These are phyloP conservation scores for Rhinichthys osculus DNA, from an alignment of 2,797 vertebrate species.

Conservation along the genomic window DNA sequence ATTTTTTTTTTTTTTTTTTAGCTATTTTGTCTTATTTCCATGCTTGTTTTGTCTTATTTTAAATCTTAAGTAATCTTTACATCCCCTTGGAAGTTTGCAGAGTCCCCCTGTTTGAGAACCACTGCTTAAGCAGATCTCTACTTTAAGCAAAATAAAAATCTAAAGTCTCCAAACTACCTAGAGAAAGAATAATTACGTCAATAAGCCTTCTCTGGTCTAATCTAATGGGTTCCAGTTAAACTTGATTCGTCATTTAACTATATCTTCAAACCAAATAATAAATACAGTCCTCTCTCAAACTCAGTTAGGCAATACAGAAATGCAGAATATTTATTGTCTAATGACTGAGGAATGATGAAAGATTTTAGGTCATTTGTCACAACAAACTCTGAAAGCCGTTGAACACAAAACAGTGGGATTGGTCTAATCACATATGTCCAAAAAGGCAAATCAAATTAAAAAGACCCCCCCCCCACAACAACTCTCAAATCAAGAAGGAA, in stretches of 20 bases:
- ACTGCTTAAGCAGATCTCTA: neutral
- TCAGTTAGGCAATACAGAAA: neutral
- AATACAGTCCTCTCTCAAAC: neutral
- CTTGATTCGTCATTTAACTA: neutral
- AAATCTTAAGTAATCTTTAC: neutral
- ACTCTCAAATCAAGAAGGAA: neutral
- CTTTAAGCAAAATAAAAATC: neutral
- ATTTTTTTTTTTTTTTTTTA: neutral
- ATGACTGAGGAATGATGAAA: neutral
- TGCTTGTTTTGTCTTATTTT: neutral
- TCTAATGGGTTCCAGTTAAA: neutral
- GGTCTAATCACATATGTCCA: neutral
- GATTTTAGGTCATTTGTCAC: neutral
- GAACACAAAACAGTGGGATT: neutral
- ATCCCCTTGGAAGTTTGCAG: neutral
- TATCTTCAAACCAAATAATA: neutral
- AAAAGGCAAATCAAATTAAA: neutral
- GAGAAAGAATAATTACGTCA: neutral
- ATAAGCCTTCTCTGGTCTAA: neutral
- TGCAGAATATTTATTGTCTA: neutral
- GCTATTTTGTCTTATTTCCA: neutral
- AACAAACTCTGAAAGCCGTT: neutral
- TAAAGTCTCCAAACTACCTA: neutral
- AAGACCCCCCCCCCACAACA: too few relatives aligned
- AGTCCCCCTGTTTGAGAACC: neutral